Evolutionary conservation across 2,113 vertebrate species (phyloP).

Genomic region (Mellivora capensis): DNA sequence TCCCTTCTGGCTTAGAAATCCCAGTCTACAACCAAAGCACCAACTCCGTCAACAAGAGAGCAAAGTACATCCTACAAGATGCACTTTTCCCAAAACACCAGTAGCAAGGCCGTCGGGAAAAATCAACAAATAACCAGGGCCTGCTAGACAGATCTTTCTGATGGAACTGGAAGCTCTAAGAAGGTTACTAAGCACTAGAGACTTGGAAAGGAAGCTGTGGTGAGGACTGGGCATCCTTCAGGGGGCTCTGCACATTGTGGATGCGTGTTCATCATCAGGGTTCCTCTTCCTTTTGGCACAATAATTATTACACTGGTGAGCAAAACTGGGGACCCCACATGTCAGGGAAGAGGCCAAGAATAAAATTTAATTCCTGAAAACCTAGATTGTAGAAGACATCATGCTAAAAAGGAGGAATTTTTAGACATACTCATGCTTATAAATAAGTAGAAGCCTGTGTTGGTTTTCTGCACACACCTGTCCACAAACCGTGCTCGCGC

Average conservation of each 20-base stretch:
- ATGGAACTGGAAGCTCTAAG: neutral
- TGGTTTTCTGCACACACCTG: neutral
- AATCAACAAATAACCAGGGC: neutral
- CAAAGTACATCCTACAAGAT: neutral
- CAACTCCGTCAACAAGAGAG: neutral
- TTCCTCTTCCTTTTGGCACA: neutral
- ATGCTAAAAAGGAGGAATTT: neutral
- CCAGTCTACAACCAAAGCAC: neutral
- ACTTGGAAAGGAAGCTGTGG: neutral
- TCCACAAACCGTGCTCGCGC: neutral
- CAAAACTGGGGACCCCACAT: neutral
- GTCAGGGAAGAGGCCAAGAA: neutral
- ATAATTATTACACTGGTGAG: neutral
- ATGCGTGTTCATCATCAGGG: neutral
- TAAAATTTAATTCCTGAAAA: constrained; percentile 26
- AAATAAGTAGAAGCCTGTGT: neutral
- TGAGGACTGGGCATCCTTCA: neutral
- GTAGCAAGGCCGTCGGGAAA: neutral
- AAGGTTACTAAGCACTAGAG: neutral
- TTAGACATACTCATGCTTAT: neutral
- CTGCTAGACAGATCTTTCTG: neutral
- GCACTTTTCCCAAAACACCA: neutral
- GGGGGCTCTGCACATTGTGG: neutral
- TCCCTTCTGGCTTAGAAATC: neutral
- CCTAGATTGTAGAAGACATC: neutral